These are phyloP conservation scores for Leptopilina myrica DNA, from an alignment of 2,888 invertebrate genomes.

Conservation along the genomic window DNA sequence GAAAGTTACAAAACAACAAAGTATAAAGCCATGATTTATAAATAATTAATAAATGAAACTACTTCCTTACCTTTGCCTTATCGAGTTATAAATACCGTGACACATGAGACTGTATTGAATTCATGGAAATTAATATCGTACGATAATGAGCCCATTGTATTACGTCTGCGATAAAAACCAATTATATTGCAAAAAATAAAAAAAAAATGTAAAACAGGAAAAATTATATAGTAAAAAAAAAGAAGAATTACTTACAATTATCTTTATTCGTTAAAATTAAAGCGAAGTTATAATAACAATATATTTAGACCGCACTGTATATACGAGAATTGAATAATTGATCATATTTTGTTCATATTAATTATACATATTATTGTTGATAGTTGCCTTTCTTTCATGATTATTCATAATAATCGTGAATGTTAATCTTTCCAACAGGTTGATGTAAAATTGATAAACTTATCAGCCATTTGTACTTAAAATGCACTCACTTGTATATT, in stretches of 20 bases:
- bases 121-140: constrained; percentile 5
- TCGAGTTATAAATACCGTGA: not conserved
- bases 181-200: not conserved
- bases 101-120: not conserved
- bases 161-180: not conserved
- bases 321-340: not conserved
- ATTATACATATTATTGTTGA: not conserved
- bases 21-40: constrained; percentile 6
- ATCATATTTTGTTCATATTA: not conserved
- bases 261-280: not conserved
- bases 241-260: not conserved
- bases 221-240: not conserved
- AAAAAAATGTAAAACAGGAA: not conserved
- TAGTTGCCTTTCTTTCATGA: not conserved
- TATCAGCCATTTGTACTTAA: constrained; percentile 16
- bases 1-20: constrained; percentile 26
- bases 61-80: constrained; percentile 8
- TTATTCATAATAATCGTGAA: not conserved
- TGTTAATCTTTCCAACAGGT: not conserved
- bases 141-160: constrained; percentile 15
- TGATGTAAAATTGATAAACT: not conserved
- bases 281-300: no score
- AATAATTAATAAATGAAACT: constrained; percentile 20
- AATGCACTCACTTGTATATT: not conserved
- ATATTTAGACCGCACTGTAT: not conserved